A percentile compares a stretch with the other conserved stretches of the same genome.
Conservation (phyloP, 2,797 vertebrate species). For the Helarctos malayanus region DNA sequence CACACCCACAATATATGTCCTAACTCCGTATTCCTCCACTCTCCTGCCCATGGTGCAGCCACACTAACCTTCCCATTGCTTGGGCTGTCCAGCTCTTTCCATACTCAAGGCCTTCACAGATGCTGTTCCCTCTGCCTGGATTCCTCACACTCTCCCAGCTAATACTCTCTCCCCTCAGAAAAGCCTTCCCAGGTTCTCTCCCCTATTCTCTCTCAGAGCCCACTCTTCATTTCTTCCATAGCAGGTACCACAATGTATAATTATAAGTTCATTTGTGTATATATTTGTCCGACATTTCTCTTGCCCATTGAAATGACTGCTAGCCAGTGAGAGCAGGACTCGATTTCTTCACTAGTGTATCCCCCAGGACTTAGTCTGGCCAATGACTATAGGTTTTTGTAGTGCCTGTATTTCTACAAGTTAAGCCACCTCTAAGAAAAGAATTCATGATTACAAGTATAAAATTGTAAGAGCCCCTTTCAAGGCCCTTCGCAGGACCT, state of each 20-base stretch:
- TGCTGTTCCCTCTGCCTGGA: not conserved
- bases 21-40: not conserved
- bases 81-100: not conserved
- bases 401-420: not conserved
- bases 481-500: not conserved
- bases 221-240: not conserved
- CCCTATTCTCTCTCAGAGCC: not conserved
- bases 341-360: not conserved
- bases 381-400: not conserved
- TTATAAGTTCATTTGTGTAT: not conserved
- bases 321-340: not conserved
- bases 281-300: not conserved
- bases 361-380: not conserved
- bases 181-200: not conserved
- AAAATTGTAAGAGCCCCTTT: not conserved
- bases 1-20: not conserved
- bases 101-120: not conserved
- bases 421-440: conserved; percentile 21
- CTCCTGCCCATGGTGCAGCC: not conserved
- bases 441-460: not conserved
- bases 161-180: not conserved
- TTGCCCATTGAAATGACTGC: not conserved
- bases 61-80: not conserved
- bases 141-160: not conserved
- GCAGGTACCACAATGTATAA: not conserved